Base-by-base conservation (phyloP, 2,113 vertebrate species). In the Mormoops blainvillei region DNA sequence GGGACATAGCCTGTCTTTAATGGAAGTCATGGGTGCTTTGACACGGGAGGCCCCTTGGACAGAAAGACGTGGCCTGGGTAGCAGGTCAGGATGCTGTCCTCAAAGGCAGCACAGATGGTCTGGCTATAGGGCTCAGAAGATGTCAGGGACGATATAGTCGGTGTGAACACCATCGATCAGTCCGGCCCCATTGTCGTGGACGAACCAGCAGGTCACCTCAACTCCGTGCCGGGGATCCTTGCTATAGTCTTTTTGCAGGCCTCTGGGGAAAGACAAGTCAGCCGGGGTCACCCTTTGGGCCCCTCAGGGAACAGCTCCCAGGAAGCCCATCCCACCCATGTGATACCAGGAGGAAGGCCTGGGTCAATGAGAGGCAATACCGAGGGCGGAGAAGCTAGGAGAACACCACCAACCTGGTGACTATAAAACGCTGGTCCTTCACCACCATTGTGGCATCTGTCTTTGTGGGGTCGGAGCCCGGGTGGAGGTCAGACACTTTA, bases 241-340 rank as follows among this genome's bases (percentile, higher is more conserved):
- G 74, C 98, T 98, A 97, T 99, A 99, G 98, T 99, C 99, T 98
- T 98, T 99, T 97, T 99, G 99, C 98, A 98, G 99, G 94, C 99
- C 99, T 98, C 99, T 99, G 98, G 9, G 48, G 14, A 89, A n/a
- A 96, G 36, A 95, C 9, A 70, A 38, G 33, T 33, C 18, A 88
- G 4, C 20, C 74, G 48, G 31, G 38, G 63, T 96, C 70, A 77
- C 4, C 52, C 38, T 73, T 74, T 18, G 3, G n/a, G 41, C 4
- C n/a, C 20, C 14, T 19, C 36, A 80, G 61, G 22, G 36, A 61
- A 28, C 41, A 11, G 22, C 33, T 81, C 33, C 56, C 87, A 77
- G 50, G 15, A 90, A 87, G 43, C 33, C 68, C 54, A 28, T 43
- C 10, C 54, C 3, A 54, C 33, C 65, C 65, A 5, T 3, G 10